A percentile compares a stretch with the other conserved stretches of the same genome.
These are phyloP conservation scores for Atherix ibis DNA, from an alignment of 2,888 invertebrate genomes.

Conservation along the genomic window DNA sequence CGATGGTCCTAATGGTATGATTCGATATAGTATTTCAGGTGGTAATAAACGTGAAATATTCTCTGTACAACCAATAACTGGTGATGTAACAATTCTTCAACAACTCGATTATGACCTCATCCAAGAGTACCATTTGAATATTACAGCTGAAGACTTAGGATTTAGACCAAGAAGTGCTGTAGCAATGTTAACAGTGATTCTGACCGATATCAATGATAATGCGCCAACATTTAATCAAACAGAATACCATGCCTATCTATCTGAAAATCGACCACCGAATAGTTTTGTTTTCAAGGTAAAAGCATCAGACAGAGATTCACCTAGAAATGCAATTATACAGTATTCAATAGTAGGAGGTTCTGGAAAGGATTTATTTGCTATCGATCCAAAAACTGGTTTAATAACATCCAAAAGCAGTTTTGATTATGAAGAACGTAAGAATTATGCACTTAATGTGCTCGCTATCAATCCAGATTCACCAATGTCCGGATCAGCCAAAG, in stretches of 20 bases:
- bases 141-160: slow-evolving; percentile 75
- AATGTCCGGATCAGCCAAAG: slow-evolving; percentile 58
- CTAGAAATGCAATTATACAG: slow-evolving; percentile 69
- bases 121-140: slow-evolving; percentile 70
- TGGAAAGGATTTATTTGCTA: slow-evolving; percentile 56
- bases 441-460: slow-evolving; percentile 58
- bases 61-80: slow-evolving; percentile 56
- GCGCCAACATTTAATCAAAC: slow-evolving; percentile 71
- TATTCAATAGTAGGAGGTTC: slow-evolving; percentile 68
- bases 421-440: slow-evolving; percentile 71
- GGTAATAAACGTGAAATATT: slow-evolving; percentile 73
- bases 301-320: slow-evolving; percentile 75
- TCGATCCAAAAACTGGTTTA: slow-evolving; percentile 61
- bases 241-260: slow-evolving; percentile 58
- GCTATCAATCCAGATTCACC: slow-evolving; percentile 77
- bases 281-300: slow-evolving; percentile 57
- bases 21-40: slow-evolving; percentile 67
- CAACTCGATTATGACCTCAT: slow-evolving; percentile 75
- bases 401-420: slow-evolving; percentile 62
- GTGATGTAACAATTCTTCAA: slow-evolving; percentile 63
- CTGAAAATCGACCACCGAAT: slow-evolving; percentile 66
- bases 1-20: slow-evolving; percentile 76
- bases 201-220: slow-evolving; percentile 90
- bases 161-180: slow-evolving; percentile 62
- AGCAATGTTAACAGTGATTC: slow-evolving; percentile 66